These are phyloP conservation scores for Eulemur macaco DNA, from an alignment of 2,113 vertebrate genomes.

Conservation along the genomic window DNA sequence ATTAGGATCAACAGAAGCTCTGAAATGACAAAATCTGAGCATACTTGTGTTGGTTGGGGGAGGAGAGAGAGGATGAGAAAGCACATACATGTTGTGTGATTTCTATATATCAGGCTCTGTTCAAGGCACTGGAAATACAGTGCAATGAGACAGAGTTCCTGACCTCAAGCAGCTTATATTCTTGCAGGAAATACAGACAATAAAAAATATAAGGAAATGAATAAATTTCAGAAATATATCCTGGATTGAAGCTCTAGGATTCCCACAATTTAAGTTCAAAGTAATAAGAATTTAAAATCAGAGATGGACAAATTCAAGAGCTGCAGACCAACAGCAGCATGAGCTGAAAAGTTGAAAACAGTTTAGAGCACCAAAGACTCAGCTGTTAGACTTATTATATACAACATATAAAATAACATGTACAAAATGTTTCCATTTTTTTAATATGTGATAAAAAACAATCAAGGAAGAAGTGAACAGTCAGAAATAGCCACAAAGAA, in stretches of 20 bases:
- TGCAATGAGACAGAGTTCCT: neutral
- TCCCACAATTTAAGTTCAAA: conserved; percentile 9
- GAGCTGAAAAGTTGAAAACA: neutral
- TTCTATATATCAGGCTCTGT: neutral
- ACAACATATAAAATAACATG: neutral
- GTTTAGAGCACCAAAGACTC: neutral
- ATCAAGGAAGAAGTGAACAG: neutral
- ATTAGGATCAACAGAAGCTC: neutral
- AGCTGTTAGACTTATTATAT: neutral
- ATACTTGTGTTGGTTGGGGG: neutral
- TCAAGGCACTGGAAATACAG: neutral
- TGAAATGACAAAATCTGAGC: conserved; percentile 14
- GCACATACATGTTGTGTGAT: neutral
- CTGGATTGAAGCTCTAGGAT: neutral
- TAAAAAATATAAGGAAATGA: neutral
- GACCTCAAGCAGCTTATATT: neutral
- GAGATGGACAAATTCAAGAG: neutral
- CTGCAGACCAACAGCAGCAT: neutral
- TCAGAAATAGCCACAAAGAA: neutral
- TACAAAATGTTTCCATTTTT: neutral
- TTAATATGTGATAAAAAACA: neutral
- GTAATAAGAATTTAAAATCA: neutral
- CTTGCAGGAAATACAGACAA: neutral
- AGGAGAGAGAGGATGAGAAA: neutral
- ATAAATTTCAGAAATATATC: conserved; percentile 14